Percentiles rank a stretch among this genome's conserved stretches.
Conservation (phyloP, 2,797 vertebrate genomes). For the Urophycis tenuis region DNA sequence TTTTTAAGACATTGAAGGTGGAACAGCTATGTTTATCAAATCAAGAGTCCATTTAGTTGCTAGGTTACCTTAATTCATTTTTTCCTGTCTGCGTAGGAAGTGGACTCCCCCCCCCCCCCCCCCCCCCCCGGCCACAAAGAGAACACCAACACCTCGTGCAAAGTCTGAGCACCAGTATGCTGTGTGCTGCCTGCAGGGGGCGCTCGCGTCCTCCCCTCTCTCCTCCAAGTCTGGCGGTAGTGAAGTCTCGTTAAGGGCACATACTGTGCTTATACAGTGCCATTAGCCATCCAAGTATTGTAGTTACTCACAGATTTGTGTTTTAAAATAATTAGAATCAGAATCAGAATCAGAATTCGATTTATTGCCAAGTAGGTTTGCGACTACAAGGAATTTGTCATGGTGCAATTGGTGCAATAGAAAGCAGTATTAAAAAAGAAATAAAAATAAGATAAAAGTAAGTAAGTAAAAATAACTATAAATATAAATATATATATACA, state of each 20-base stretch:
- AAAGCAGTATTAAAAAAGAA: too few species aligned
- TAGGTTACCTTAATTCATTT: background rate
- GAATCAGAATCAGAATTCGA: too few species aligned
- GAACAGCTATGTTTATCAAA: background rate
- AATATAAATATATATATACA: too few species aligned
- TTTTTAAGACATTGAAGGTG: background rate
- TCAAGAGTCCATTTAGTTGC: background rate
- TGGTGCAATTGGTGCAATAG: too few species aligned
- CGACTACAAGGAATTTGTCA: too few species aligned
- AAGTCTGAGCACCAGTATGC: slow-evolving; percentile 18
- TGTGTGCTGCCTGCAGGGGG: background rate
- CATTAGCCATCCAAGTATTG: too few species aligned
- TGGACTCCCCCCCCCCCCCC: slow-evolving; percentile 54
- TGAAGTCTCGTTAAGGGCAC: background rate
- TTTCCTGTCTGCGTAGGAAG: slow-evolving; percentile 43
- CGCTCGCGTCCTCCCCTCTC: background rate
- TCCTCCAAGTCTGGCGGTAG: background rate
- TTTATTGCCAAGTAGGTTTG: too few species aligned
- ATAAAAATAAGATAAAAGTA: too few species aligned
- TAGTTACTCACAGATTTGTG: too few species aligned
- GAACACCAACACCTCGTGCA: slow-evolving; percentile 55
- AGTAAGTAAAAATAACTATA: too few species aligned
- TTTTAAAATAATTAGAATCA: too few species aligned
- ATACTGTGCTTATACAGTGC: background rate
- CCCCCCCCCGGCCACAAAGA: slow-evolving; percentile 50